Evolutionary conservation across 2,888 invertebrate genomes (phyloP).

Genomic region (Mesoligia furuncula): DNA sequence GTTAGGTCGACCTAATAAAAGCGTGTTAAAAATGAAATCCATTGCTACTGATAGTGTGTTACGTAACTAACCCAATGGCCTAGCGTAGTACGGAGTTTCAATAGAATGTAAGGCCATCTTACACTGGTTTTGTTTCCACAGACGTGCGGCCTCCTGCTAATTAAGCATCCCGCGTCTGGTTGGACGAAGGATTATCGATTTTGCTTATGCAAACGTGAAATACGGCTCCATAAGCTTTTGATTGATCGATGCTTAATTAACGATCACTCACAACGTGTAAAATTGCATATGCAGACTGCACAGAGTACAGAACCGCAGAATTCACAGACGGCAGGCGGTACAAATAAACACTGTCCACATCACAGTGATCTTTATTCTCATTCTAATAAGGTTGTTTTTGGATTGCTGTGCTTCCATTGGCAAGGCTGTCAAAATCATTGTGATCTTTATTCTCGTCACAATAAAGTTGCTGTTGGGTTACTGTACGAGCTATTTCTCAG

Average conservation of each 20-base stretch:
- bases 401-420: too few relatives aligned
- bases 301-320: neutral
- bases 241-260: conserved; percentile 6
- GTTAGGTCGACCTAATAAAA: too few relatives aligned
- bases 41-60: neutral
- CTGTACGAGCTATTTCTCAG: too few relatives aligned
- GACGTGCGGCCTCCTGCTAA: neutral
- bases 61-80: neutral
- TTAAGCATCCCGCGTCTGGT: neutral
- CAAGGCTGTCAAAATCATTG: too few relatives aligned
- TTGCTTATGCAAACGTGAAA: neutral
- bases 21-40: neutral
- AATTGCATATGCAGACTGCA: neutral
- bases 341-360: too few relatives aligned
- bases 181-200: conserved; percentile 6
- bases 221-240: neutral
- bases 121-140: neutral
- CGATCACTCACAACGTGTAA: too few relatives aligned
- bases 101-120: neutral
- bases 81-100: neutral
- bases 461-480: too few relatives aligned
- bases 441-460: too few relatives aligned
- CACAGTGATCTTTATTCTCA: too few relatives aligned
- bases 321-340: neutral
- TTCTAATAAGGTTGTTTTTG: too few relatives aligned